Conservation (phyloP, 2,888 invertebrate species). For the Tillus elongatus region DNA sequence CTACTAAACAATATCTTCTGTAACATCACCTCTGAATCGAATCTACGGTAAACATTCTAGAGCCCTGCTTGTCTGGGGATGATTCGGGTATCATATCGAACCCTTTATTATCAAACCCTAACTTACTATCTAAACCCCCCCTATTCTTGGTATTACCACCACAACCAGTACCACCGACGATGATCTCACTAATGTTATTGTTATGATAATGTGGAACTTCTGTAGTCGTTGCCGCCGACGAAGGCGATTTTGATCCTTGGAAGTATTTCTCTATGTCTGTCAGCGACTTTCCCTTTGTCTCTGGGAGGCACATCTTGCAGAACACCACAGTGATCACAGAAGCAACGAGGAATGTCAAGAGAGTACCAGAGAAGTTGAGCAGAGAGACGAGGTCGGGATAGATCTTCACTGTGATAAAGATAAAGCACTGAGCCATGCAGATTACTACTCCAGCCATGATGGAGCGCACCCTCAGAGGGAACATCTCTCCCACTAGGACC, state of each 20-base stretch:
- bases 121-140: constrained; percentile 34
- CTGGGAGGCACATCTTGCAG: constrained; percentile 53
- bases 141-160: constrained; percentile 38
- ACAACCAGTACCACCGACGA: too few species aligned
- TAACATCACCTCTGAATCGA: constrained; percentile 2
- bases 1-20: too few species aligned
- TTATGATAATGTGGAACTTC: too few species aligned
- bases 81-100: constrained; percentile 25
- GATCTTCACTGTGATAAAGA: constrained; percentile 62
- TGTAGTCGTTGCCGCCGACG: too few species aligned
- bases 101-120: constrained; percentile 32
- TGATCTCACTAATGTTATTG: too few species aligned
- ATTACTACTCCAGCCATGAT: constrained; percentile 62
- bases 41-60: neutral
- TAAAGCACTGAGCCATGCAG: constrained; percentile 59
- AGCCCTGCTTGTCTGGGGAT: neutral
- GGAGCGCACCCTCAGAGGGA: constrained; percentile 58
- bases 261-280: constrained; percentile 59
- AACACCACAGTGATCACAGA: constrained; percentile 54
- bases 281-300: constrained; percentile 60
- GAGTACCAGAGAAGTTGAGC: constrained; percentile 53
- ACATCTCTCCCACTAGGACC: constrained; percentile 66
- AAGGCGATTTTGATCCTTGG: too few species aligned
- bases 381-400: constrained; percentile 53
- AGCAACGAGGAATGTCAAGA: constrained; percentile 54